Base-by-base conservation (phyloP, 1,140 invertebrate genomes). In the Andrena cerasifolii region DNA sequence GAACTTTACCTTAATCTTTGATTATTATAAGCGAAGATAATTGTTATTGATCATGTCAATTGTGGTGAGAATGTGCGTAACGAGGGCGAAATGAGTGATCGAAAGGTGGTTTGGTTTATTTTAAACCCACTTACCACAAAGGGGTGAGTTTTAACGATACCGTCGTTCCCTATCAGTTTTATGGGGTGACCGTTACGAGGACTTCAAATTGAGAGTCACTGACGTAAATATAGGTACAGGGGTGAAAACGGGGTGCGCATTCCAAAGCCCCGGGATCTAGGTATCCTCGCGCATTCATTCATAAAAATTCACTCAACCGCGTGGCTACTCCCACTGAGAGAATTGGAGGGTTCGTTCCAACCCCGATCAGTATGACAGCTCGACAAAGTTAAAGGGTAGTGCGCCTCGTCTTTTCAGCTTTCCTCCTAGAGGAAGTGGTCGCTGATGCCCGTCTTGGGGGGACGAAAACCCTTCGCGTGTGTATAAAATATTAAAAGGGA, bases 281-380 rank as follows among this genome's bases (percentile, higher is more conserved):
- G 79, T 81, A 81, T 85, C 83, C 83, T 85, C 83, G 83, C 79
- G 79, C 79, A 81, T 79, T 87, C 85, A 87, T 87, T 87, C 85
- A 87, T 87, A 87, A 87, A 87, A 87, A 85, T 84, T 86, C 74
- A 81, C 78, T 78, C 81, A 81, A 83, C 82, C 82, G 82, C 80
- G 80, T 83, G 80, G 82, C 76, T 83, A 79, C 82, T 84, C 82
- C 79, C 82, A 84, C 78, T 65, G 82, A 84, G 79, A 82, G 74
- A 84, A 85, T 84, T 85, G 80, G 82, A 83, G 82, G 82, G 82
- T 79, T 85, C 82, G 75, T 72, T 78, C 75, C 74, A 79, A 78
- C 68, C 68, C 83, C 79, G 79, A 84, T 83, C 82, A 83, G 63
- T 77, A 77, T 83, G 82, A 83, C 82, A 83, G 82, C 76, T 74